Evolutionary conservation across 2,797 vertebrate genomes (phyloP).

Genomic region (Rhabdomys pumilio): DNA sequence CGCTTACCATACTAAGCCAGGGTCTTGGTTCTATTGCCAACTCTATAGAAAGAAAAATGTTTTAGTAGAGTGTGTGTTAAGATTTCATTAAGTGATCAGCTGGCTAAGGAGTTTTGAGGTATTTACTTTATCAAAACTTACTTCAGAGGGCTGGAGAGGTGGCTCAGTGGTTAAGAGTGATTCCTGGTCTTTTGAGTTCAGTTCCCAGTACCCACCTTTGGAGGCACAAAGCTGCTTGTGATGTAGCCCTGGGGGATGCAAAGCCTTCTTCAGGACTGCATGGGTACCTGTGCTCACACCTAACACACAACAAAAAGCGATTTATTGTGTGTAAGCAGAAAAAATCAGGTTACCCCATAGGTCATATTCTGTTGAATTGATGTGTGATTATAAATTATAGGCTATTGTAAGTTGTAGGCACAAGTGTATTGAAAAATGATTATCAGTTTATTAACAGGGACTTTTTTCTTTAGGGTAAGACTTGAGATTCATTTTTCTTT

Average conservation of each 20-base stretch:
- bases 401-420: not conserved
- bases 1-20: not conserved
- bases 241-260: not conserved
- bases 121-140: constrained; percentile 52
- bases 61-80: constrained; percentile 41
- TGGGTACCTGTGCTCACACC: not conserved
- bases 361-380: not conserved
- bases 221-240: not conserved
- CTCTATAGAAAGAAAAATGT: not conserved
- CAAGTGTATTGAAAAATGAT: not conserved
- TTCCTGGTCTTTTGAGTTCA: not conserved
- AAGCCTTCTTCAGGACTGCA: not conserved
- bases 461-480: not conserved
- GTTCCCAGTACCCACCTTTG: not conserved
- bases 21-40: not conserved
- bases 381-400: constrained; percentile 2
- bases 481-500: not conserved
- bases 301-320: not conserved
- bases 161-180: not conserved
- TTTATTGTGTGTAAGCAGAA: not conserved
- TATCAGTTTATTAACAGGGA: not conserved
- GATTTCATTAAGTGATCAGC: not conserved
- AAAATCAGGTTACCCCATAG: constrained; percentile 22
- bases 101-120: not conserved
- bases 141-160: not conserved